Evolutionary conservation across 2,888 invertebrate species (phyloP).

Genomic region (Drosophila hawaiiensis): DNA sequence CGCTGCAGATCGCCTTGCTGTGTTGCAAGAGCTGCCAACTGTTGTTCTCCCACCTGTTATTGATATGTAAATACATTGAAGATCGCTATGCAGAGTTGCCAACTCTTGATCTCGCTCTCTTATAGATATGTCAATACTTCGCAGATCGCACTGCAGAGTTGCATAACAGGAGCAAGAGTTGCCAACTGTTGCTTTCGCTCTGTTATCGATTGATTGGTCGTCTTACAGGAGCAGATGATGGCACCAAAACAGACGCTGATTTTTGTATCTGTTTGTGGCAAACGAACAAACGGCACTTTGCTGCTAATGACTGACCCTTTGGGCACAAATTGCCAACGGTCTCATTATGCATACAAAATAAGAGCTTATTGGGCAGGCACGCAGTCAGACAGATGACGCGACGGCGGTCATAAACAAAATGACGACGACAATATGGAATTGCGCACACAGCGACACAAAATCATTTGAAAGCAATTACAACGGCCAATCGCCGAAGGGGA

Average conservation of each 20-base stretch:
- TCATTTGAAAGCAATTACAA: conserved; percentile 79
- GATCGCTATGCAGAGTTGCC: neutral
- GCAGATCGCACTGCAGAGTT: conserved; percentile 11
- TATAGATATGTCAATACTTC: neutral
- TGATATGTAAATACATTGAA: conserved; percentile 1
- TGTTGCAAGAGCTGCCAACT: neutral
- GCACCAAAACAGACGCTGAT: neutral
- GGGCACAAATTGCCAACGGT: conserved; percentile 66
- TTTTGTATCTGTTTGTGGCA: neutral
- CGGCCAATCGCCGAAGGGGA: conserved; percentile 30
- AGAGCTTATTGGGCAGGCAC: conserved; percentile 65
- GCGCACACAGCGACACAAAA: conserved; percentile 76
- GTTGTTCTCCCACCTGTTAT: conserved; percentile 5
- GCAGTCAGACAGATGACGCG: conserved; percentile 20
- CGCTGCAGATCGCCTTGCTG: neutral
- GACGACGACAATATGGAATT: conserved; percentile 74
- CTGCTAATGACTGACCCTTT: conserved; percentile 61
- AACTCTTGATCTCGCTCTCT: neutral
- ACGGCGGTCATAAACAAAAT: conserved; percentile 44
- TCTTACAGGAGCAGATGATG: neutral
- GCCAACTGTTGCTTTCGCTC: conserved; percentile 8
- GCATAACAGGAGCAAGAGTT: neutral
- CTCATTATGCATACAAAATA: conserved; percentile 74
- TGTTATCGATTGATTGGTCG: neutral
- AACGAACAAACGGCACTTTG: conserved; percentile 40